Evolutionary conservation across 2,888 invertebrate species (phyloP), one percentile per base, ranked within the genome.

Genomic region (Brachypalpus laphriformis): DNA sequence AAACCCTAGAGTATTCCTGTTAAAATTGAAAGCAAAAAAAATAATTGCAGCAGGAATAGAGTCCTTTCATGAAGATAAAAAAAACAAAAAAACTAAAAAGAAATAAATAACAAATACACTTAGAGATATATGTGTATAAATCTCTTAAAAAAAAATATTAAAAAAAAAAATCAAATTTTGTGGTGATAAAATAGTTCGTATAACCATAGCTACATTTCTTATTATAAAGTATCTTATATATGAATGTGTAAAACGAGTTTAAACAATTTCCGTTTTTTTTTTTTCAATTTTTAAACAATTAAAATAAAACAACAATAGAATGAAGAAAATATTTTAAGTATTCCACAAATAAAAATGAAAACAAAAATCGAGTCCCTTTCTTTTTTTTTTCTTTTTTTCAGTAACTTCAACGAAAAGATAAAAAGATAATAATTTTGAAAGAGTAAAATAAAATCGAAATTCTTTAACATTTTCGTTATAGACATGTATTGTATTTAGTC

Each of bases 161-260:
- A 47, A 77, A 68, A 49, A 61, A 47, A 77, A 68, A 49, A 37
- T 25, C 76, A 71, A 76, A 54, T 18, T 59, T 82, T 76, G 82
- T 87, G 86, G 80, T 87, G 82, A 87, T 82, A 86, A 82, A 77
- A 76, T 78, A 85, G 77, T 75, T 76, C 42, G 75, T 78, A 61
- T 61, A 82, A 68, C 34, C 68, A 75, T 77, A 59, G 54, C 16
- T 56, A 61, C 70, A 71, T 59, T 75, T 70, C 56, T 78, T 74
- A 66, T 59, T 22, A 37, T 47, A 61, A 65, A 42, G 8, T 63
- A 75, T 56, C 54, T 9, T 45, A 16, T 11, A 6, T 16, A 45
- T 54, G 20, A 68, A 61, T 68, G n/a, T 63, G 57, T 76, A n/a
- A n/a, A 42, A 37, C 11, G 72, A 72, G n/a, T 65, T 66, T 68